Base-by-base conservation (phyloP, 2,797 vertebrate genomes). In the Trichosurus vulpecula region DNA sequence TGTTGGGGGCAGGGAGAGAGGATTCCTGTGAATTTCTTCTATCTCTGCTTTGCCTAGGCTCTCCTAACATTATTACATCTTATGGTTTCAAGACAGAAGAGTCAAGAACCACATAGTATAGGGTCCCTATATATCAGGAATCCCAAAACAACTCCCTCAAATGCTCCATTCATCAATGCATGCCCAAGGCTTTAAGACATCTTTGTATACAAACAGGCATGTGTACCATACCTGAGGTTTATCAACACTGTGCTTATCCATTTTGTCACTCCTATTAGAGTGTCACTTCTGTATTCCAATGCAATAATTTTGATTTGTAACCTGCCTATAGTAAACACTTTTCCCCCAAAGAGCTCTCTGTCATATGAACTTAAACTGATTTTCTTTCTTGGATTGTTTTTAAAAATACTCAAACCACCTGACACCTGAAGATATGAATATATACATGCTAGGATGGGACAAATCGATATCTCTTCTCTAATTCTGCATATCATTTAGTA, bases 261-360 rank as follows among this genome's bases (percentile, higher is more conserved):
- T 74, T 27, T n/a, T n/a, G 54, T 31, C 25, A 92, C 41, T 92
- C 52, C 13, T 14, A 52, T 66, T 89, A 74, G 30, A 93, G 90
- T 92, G 27, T 29, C 58, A 11, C 92, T 30, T 81, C 53, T 14
- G 35, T 66, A 52, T 57, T 92, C 81, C 92, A 47, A 66, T 13
- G 13, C 25, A 95, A 56, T 90, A 58, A 95, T 93, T 90, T 66
- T 92, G 74, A 95, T 91, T 81, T 94, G 47, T 92, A 74, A 96
- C 12, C 41, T 92, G 81, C 57, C 57, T 92, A 53, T 25, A 47
- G 66, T 47, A 81, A 41, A 91, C 29, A n/a, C 57, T 22, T 22
- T 12, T 90, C 52, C 52, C 89, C 22, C 31, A 93, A 92, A 95
- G 14, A 90, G 47, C 25, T 93, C 89, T 90, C 29, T 66, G 35